Evolutionary conservation across 2,888 invertebrate species (phyloP), one percentile per base, ranked within the genome.

Genomic region (Microplitis deprimator): DNA sequence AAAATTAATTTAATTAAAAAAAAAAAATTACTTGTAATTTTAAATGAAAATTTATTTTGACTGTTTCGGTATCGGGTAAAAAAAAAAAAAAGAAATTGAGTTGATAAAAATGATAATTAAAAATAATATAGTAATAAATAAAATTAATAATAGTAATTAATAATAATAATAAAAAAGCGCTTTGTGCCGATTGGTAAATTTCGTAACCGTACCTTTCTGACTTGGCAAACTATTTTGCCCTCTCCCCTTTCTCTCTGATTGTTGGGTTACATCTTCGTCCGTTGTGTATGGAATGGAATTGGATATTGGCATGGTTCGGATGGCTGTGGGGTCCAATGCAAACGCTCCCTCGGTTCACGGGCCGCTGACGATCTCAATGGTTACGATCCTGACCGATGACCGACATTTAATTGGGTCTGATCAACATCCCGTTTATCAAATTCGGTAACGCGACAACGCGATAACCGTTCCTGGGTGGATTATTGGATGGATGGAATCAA

Each of bases 201-300:
- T 87, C 89, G 88, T 89, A 88, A 88, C 87, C 89, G 85, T 89
- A 89, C 89, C 88, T 91, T 89, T 90, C 90, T 92, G 92, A 92
- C 92, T 92, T 92, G 92, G 92, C 92, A 92, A 92, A 92, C 92
- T 91, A 91, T 91, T 90, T 92, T 92, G 92, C 92, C 92, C 92
- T 92, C 92, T 92, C 91, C 91, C 91, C 91, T 91, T 91, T 92
- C 91, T 92, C 92, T 92, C 92, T 92, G 92, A 92, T 92, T 92
- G 92, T 92, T 92, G 92, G 92, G 91, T 91, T 91, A 91, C 91
- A 90, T 90, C 91, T 90, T 90, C 91, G 90, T 90, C 90, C 91
- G 90, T 90, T 90, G 89, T 90, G 89, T 85, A 86, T 86, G 86
- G 87, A 87, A 86, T 79, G 81, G 86, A 87, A 86, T 87, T 87